phyloP scores from a whole-genome alignment of 2,797 vertebrate genomes.

The Danio albolineatus region DNA sequence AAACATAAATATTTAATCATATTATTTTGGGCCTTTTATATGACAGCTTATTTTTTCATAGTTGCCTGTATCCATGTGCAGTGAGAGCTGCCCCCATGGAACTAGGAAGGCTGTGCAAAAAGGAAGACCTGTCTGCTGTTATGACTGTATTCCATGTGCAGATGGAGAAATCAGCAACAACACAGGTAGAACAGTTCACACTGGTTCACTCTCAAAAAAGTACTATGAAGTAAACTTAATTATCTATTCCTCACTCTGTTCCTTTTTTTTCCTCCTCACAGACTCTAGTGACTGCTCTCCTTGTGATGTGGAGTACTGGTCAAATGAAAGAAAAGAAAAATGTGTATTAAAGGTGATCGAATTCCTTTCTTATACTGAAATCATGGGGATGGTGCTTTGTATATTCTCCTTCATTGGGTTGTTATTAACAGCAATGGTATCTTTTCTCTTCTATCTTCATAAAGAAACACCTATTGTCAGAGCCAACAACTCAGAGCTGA shows the following conservation, averaged over 20 bases:
- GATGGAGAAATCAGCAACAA: slow-evolving; percentile 39
- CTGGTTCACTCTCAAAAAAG: background rate
- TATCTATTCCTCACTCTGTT: no score
- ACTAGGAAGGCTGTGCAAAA: slow-evolving; percentile 59
- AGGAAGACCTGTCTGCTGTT: background rate
- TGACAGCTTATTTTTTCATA: slow-evolving; percentile 4
- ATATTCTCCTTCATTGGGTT: slow-evolving; percentile 48
- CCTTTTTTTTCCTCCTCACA: slow-evolving; percentile 18
- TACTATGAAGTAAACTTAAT: background rate
- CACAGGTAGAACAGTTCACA: slow-evolving; percentile 45
- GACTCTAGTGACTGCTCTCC: slow-evolving; percentile 49
- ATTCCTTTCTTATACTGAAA: slow-evolving; percentile 55
- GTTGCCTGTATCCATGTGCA: slow-evolving; percentile 55
- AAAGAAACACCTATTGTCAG: slow-evolving; percentile 44
- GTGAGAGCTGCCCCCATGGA: slow-evolving; percentile 56
- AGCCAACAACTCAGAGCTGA: no score
- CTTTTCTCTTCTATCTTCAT: slow-evolving; percentile 37
- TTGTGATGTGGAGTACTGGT: slow-evolving; percentile 46
- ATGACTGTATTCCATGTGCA: no score
- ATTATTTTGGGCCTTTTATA: background rate
- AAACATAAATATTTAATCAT: background rate
- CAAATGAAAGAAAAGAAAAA: slow-evolving; percentile 47
- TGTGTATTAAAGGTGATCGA: slow-evolving; percentile 55
- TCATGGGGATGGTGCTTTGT: slow-evolving; percentile 54
- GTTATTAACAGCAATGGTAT: slow-evolving; percentile 36